Conservation (phyloP, 1,140 invertebrate genomes). For the Drosophila willistoni region DNA sequence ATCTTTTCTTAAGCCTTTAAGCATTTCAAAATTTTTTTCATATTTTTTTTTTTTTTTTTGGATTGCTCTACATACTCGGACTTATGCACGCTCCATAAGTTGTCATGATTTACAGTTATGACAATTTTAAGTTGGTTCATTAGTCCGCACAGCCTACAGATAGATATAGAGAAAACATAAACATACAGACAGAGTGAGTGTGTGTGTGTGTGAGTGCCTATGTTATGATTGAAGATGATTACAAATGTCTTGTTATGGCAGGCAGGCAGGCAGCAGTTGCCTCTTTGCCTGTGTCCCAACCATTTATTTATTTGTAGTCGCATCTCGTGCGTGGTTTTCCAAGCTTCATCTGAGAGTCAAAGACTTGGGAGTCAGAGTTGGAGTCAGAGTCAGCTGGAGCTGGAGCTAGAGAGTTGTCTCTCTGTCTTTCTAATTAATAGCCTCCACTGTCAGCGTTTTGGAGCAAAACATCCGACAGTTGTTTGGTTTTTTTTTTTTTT, state of each 20-base stretch:
- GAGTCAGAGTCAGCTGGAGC: slow-evolving; percentile 1
- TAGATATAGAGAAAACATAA: slow-evolving; percentile 24
- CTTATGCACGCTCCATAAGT: slow-evolving; percentile 59
- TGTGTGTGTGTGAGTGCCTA: slow-evolving; percentile 51
- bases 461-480: slow-evolving; percentile 61
- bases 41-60: slow-evolving; percentile 19
- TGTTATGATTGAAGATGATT: slow-evolving; percentile 78
- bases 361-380: slow-evolving; percentile 19
- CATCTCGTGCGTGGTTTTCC: slow-evolving; percentile 50
- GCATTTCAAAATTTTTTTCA: background rate
- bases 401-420: slow-evolving; percentile 34
- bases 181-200: slow-evolving; percentile 21
- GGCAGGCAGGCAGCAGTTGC: slow-evolving; percentile 15
- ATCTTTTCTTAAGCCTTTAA: no score
- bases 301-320: slow-evolving; percentile 40
- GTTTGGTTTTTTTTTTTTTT: background rate
- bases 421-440: slow-evolving; percentile 72
- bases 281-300: slow-evolving; percentile 26
- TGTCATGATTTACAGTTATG: slow-evolving; percentile 78
- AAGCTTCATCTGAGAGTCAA: slow-evolving; percentile 37
- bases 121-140: slow-evolving; percentile 80
- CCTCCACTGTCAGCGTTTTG: slow-evolving; percentile 72
- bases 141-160: slow-evolving; percentile 49
- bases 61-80: slow-evolving; percentile 68
- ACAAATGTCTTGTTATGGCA: slow-evolving; percentile 78